phyloP scores from a whole-genome alignment of 2,113 vertebrate species.

The Entelurus aequoreus region DNA sequence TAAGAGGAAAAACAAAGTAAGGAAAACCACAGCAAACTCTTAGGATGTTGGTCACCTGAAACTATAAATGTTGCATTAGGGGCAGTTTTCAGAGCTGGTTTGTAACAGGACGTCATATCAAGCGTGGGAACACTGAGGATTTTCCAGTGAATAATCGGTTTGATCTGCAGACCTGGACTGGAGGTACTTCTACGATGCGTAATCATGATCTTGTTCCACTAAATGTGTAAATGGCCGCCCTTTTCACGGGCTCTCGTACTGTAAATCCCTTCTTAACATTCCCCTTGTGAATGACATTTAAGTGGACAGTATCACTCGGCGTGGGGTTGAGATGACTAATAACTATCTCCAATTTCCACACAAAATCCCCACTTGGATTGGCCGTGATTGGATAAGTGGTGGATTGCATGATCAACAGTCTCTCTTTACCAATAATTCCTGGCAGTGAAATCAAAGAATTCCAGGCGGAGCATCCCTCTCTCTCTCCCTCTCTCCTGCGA shows the following conservation, averaged over 20 bases:
- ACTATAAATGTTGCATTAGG: too few relatives aligned
- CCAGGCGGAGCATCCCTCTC: conserved; percentile 24
- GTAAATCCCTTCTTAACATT: conserved; percentile 6
- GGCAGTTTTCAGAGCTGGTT: background rate
- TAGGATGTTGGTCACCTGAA: too few relatives aligned
- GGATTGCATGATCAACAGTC: conserved; percentile 57
- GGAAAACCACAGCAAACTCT: background rate
- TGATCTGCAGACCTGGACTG: background rate
- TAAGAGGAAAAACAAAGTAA: too few relatives aligned
- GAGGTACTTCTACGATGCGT: too few relatives aligned
- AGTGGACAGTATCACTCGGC: conserved; percentile 21
- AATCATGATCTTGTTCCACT: background rate
- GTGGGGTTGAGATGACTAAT: conserved; percentile 43
- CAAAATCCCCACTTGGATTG: conserved; percentile 46
- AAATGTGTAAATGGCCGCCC: background rate
- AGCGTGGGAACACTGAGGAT: too few relatives aligned
- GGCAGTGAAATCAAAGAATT: conserved; percentile 49
- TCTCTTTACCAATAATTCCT: conserved; percentile 53
- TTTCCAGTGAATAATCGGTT: conserved; percentile 3
- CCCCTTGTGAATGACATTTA: conserved; percentile 27
- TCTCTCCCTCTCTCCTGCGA: conserved; percentile 22
- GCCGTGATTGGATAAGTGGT: conserved; percentile 57
- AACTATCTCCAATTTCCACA: conserved; percentile 47
- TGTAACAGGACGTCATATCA: background rate
- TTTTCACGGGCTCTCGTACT: background rate